phyloP scores from a whole-genome alignment of 1,140 invertebrate species.

The Aphaenogaster rudis region DNA sequence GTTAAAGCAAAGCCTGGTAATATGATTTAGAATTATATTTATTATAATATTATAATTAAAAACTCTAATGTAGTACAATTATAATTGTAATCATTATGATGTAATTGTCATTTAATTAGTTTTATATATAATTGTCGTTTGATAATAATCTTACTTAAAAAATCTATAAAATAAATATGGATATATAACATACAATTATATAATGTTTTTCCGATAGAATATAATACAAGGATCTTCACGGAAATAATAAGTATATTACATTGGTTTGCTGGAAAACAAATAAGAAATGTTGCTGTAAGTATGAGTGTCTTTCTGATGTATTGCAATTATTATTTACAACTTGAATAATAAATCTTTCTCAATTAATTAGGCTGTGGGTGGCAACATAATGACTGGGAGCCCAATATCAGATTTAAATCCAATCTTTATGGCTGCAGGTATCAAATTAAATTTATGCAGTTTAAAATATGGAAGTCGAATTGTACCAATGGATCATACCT shows the following conservation, averaged over 20 bases:
- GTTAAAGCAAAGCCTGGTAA: slow-evolving; percentile 88
- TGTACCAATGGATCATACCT: slow-evolving; percentile 93
- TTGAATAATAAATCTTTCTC: slow-evolving; percentile 30
- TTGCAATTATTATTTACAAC: slow-evolving; percentile 15
- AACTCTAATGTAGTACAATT: slow-evolving; percentile 1
- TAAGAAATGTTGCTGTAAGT: slow-evolving; percentile 93
- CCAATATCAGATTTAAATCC: slow-evolving; percentile 98
- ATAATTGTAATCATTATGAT: background rate
- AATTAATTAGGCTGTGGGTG: slow-evolving; percentile 90
- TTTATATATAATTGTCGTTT: background rate
- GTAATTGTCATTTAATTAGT: slow-evolving; percentile 18
- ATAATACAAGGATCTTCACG: slow-evolving; percentile 91
- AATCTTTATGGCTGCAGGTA: slow-evolving; percentile 93
- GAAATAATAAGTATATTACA: slow-evolving; percentile 95
- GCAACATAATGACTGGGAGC: slow-evolving; percentile 98
- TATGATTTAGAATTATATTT: slow-evolving; percentile 9
- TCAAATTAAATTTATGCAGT: slow-evolving; percentile 85
- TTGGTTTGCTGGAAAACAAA: slow-evolving; percentile 98
- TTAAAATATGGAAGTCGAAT: slow-evolving; percentile 87
- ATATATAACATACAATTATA: background rate
- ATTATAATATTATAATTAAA: slow-evolving; percentile 20
- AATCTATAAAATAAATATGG: background rate
- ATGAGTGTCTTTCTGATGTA: slow-evolving; percentile 4
- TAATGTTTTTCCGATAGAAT: slow-evolving; percentile 78
- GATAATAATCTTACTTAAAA: background rate